Conservation (phyloP, 2,113 vertebrate species). For the Myotis davidii region DNA sequence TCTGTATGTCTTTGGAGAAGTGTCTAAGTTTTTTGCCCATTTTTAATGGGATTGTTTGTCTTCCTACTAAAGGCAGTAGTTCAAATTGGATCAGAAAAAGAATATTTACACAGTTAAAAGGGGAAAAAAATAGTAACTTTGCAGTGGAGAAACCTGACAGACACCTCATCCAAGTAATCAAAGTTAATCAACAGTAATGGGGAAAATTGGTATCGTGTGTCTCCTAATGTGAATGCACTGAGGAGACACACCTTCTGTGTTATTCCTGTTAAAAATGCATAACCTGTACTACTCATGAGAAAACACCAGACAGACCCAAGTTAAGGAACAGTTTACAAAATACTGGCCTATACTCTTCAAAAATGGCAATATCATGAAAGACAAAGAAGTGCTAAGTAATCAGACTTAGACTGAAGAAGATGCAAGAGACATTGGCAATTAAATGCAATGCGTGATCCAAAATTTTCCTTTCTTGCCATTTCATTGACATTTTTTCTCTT, state of each 20-base stretch:
- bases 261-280: not conserved
- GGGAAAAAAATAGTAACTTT: not conserved
- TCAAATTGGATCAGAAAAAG: slow-evolving; percentile 1
- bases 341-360: not conserved
- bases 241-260: not conserved
- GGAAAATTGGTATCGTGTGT: not conserved
- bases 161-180: not conserved
- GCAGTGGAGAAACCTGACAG: not conserved
- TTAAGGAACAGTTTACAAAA: not conserved
- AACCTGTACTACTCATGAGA: not conserved
- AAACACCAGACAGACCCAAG: not conserved
- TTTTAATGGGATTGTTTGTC: no score
- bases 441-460: not conserved
- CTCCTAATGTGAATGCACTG: not conserved
- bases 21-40: no score
- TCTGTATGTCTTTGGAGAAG: no score
- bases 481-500: slow-evolving; percentile 37
- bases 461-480: slow-evolving; percentile 25
- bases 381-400: slow-evolving; percentile 9
- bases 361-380: not conserved
- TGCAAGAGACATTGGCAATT: not conserved
- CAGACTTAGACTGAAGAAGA: not conserved
- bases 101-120: slow-evolving; percentile 12
- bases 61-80: not conserved
- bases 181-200: not conserved